Evolutionary conservation across 2,113 vertebrate genomes (phyloP), one percentile per base, ranked within the genome.

Genomic region (Stigmatopora argus): DNA sequence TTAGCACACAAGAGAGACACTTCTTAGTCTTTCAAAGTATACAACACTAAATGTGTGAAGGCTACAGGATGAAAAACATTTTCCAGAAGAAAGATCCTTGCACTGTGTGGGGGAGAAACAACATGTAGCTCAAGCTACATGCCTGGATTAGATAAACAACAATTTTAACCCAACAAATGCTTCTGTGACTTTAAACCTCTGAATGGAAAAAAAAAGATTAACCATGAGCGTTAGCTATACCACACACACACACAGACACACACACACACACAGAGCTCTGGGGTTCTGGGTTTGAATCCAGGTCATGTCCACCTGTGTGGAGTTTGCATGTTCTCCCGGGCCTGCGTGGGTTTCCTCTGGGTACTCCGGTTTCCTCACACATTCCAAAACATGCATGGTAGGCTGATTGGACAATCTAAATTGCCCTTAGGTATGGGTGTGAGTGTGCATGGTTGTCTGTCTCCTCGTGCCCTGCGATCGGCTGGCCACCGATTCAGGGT

Each of bases 1-100:
- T 77, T 78, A 78, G 71, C 58, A 61, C 60, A 63, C 7, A 67
- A 13, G 48, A 69, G 48, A 62, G 79, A 77, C 57, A 66, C 69
- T 48, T 69, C 62, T 10, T n/a, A 59, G 17, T 68, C 38, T 74
- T 83, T 78, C 15, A 73, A 72, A 62, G 66, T 69, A 62, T n/a
- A 52, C 12, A 31, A 18, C 34, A 10, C 35, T 53, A 10, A 41
- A 47, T 63, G 19, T 26, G 62, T 68, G 51, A 60, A 65, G 61
- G 65, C 46, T 31, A 60, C 44, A 14, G 63, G 35, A 60, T 51
- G 65, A 45, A 49, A 64, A 69, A 44, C 52, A 47, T 56, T 73
- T 66, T 51, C 56, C 56, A 19, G 9, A 41, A 60, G 51, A 53
- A 53, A 53, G 51, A n/a, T 53, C 18, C 5, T 9, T 58, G 58